Evolutionary conservation across 92 coral and sea anemone species (phyloP).

Genomic region (Palythoa grandis): DNA sequence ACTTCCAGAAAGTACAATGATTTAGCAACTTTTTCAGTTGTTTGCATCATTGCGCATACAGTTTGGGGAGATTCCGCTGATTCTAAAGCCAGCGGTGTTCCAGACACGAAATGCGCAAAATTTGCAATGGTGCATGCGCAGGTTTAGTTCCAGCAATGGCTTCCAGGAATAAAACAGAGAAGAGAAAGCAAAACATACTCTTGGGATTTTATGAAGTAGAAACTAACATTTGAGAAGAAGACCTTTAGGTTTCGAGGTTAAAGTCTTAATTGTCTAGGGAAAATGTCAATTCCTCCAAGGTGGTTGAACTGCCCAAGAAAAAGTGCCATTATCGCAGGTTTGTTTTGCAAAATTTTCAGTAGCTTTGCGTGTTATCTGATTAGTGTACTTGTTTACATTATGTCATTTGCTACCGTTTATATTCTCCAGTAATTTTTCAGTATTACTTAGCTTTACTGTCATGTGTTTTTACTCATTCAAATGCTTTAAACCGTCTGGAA

Average conservation of each 20-base stretch:
- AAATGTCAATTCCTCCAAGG: conserved; percentile 91
- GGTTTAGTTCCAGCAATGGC: conserved; percentile 7
- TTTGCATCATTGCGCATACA: conserved; percentile 24
- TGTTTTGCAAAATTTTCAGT: conserved; percentile 5
- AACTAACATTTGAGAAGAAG: background rate
- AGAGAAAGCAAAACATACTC: background rate
- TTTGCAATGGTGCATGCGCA: background rate
- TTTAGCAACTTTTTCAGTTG: background rate
- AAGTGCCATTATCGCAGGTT: conserved; percentile 92
- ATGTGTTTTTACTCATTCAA: background rate
- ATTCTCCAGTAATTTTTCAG: background rate
- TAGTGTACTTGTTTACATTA: no score
- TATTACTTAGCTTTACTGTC: background rate
- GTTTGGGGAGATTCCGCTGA: conserved; percentile 27
- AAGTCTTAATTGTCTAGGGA: background rate
- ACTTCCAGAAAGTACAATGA: background rate
- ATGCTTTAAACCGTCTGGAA: background rate
- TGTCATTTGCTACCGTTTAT: background rate
- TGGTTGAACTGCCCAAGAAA: conserved; percentile 97
- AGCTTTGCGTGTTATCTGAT: background rate
- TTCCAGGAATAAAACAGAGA: background rate
- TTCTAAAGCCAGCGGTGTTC: background rate
- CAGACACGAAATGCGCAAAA: background rate
- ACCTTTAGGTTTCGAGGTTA: background rate
- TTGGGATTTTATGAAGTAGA: background rate